Percentiles rank a stretch among this genome's conserved stretches.
These are phyloP conservation scores for Phalacrocorax carbo DNA, from an alignment of 2,113 vertebrate species.

Conservation along the genomic window DNA sequence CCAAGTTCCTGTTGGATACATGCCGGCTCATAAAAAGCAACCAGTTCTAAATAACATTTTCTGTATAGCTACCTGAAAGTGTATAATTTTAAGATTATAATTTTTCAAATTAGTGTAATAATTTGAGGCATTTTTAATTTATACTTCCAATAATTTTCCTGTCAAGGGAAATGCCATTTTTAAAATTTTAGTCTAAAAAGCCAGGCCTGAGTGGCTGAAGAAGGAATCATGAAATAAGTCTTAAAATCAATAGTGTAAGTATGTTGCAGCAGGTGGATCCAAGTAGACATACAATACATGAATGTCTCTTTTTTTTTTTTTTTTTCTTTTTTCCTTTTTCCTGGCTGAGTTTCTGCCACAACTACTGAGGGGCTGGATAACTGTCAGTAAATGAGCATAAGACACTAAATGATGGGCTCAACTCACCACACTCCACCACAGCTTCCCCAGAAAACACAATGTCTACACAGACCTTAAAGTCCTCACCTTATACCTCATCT, in stretches of 20 bases:
- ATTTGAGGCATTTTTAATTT: neutral
- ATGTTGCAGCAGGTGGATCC: neutral
- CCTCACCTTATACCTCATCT: neutral
- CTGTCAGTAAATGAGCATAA: neutral
- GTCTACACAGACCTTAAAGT: neutral
- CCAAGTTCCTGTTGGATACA: neutral
- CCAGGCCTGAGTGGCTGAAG: neutral
- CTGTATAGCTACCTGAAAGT: neutral
- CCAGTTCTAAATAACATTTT: neutral
- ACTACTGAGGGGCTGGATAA: neutral
- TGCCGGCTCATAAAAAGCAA: neutral
- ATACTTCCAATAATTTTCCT: neutral
- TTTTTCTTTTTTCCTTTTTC: neutral
- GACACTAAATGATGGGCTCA: neutral
- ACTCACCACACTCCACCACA: neutral
- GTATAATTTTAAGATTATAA: neutral
- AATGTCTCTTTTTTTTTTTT: neutral
- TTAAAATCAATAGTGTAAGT: neutral
- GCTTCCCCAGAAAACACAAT: neutral
- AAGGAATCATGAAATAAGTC: neutral
- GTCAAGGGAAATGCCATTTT: neutral
- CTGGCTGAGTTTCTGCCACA: neutral
- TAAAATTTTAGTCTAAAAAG: neutral
- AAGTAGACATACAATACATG: neutral
- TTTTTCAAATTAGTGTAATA: neutral